A percentile compares a stretch with the other conserved stretches of the same genome.
phyloP scores from a whole-genome alignment of 2,113 vertebrate genomes.

The Tupaia chinensis region DNA sequence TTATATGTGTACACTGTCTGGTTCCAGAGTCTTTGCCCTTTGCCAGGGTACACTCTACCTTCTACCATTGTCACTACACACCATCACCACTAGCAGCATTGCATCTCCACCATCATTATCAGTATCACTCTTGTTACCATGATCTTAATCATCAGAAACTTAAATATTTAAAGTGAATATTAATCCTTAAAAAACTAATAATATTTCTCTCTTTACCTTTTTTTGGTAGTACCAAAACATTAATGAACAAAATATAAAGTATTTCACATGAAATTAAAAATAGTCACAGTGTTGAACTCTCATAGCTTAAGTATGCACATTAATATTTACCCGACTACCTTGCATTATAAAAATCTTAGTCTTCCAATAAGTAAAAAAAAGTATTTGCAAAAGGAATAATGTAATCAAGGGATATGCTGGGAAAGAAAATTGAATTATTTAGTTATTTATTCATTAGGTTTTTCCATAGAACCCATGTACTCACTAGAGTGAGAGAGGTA shows the following conservation, averaged over 20 bases:
- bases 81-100: not conserved
- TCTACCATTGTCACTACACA: not conserved
- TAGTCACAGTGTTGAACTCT: not conserved
- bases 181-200: not conserved
- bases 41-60: fast-evolving
- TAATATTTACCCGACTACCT: not conserved
- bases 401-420: not conserved
- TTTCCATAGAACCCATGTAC: no score
- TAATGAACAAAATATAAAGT: not conserved
- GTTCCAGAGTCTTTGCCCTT: not conserved
- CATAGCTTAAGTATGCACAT: not conserved
- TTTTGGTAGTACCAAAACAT: not conserved
- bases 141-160: not conserved
- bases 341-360: not conserved
- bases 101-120: not conserved
- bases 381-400: constrained; percentile 38
- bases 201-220: not conserved
- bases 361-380: constrained; percentile 31
- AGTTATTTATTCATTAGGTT: no score
- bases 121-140: not conserved
- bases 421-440: no score
- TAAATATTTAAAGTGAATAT: not conserved
- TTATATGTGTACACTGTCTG: not conserved
- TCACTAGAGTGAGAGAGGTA: no score
- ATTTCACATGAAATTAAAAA: not conserved